phyloP scores from a whole-genome alignment of 2,113 vertebrate genomes.

The Gila orcuttii region DNA sequence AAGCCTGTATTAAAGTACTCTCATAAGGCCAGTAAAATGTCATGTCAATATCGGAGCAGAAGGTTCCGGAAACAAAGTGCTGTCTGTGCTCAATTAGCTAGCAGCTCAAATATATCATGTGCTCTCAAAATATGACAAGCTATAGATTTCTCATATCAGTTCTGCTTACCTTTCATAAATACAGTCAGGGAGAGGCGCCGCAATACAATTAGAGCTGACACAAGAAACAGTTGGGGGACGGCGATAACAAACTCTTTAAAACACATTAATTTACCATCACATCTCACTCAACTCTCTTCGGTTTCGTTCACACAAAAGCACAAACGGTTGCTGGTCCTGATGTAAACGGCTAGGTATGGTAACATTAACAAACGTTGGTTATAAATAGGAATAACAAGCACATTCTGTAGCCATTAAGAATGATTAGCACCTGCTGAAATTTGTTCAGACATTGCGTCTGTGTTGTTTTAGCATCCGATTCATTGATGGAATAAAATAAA shows the following conservation, averaged over 20 bases:
- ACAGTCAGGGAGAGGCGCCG: neutral
- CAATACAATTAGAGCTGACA: conserved; percentile 18
- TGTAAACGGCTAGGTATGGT: neutral
- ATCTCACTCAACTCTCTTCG: neutral
- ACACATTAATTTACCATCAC: neutral
- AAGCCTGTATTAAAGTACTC: conserved; percentile 73
- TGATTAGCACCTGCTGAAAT: neutral
- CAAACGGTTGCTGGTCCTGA: no score
- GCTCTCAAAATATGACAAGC: conserved; percentile 64
- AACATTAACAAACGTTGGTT: neutral
- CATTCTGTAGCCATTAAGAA: neutral
- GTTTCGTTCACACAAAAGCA: neutral
- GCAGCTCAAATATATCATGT: conserved; percentile 62
- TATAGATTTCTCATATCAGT: conserved; percentile 63
- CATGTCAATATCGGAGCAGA: conserved; percentile 71
- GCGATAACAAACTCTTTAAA: conserved; percentile 11
- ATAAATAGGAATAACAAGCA: neutral
- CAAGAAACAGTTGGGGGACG: neutral
- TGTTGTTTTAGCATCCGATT: neutral
- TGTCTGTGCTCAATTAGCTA: conserved; percentile 70
- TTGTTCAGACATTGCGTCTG: neutral
- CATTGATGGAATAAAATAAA: no score
- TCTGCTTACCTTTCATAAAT: conserved; percentile 61
- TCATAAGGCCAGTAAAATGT: conserved; percentile 80
- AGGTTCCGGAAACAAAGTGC: conserved; percentile 69